Percentiles rank a stretch among this genome's conserved stretches.
Evolutionary conservation across 1,140 invertebrate genomes (phyloP).

Genomic region (Bombus pyrosoma): DNA sequence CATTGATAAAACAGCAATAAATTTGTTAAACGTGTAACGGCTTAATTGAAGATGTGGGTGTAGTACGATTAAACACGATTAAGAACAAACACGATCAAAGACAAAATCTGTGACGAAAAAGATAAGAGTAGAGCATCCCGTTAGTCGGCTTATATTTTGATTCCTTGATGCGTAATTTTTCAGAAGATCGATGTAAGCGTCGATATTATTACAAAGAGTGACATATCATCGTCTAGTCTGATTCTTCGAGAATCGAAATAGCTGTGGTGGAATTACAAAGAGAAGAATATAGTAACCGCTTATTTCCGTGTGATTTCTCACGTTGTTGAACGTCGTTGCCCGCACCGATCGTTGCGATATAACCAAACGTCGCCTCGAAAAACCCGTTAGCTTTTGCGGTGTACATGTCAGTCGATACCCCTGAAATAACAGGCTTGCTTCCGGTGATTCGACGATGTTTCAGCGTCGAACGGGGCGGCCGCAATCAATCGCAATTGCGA

Average conservation of each 20-base stretch:
- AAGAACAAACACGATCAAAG: background rate
- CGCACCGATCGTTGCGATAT: background rate
- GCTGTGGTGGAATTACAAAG: background rate
- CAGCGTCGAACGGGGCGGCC: background rate
- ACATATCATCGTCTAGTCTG: background rate
- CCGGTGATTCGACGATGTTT: constrained; percentile 37
- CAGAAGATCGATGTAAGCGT: background rate
- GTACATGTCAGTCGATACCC: constrained; percentile 39
- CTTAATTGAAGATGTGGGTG: background rate
- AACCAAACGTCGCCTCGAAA: constrained; percentile 21
- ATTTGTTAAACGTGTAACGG: background rate
- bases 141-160: background rate
- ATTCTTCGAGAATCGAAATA: background rate
- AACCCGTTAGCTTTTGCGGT: constrained; percentile 45
- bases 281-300: background rate
- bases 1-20: background rate
- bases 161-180: background rate
- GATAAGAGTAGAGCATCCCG: background rate
- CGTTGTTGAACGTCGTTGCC: constrained; percentile 8
- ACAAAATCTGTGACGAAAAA: background rate
- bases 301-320: constrained; percentile 27
- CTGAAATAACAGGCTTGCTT: constrained; percentile 56
- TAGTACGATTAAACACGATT: too few species aligned
- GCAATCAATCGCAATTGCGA: constrained; percentile 53
- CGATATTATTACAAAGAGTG: background rate